Evolutionary conservation across 2,888 invertebrate species (phyloP).

Genomic region (Acleris holmiana): DNA sequence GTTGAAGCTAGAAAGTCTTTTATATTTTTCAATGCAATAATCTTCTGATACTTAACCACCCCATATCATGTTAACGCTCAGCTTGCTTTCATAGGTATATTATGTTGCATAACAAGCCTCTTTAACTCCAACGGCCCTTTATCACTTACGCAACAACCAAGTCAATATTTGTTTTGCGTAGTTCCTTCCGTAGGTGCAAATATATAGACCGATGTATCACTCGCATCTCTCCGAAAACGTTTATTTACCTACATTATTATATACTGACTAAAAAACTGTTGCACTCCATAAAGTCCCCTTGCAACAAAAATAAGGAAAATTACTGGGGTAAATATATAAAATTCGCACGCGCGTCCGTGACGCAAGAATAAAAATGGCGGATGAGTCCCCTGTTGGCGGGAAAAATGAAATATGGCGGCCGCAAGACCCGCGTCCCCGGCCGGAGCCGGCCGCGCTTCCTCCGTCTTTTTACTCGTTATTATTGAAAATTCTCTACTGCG

Average conservation of each 20-base stretch:
- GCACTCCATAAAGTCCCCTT: conserved; percentile 27
- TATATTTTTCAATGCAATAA: no score
- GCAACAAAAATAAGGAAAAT: conserved; percentile 33
- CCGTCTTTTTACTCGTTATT: conserved; percentile 41
- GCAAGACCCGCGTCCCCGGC: conserved; percentile 48
- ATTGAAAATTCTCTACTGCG: conserved; percentile 40
- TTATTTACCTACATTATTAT: conserved; percentile 32
- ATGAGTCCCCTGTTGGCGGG: conserved; percentile 60
- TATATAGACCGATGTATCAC: conserved; percentile 28
- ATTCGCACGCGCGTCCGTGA: conserved; percentile 52
- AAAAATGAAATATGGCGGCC: conserved; percentile 71
- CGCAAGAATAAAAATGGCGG: conserved; percentile 64
- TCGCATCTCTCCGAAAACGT: conserved; percentile 22
- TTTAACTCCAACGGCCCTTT: conserved; percentile 3
- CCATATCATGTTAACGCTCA: no score
- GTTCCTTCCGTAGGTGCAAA: conserved; percentile 15
- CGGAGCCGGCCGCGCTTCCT: conserved; percentile 22
- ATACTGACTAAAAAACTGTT: conserved; percentile 31
- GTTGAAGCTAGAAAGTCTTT: no score
- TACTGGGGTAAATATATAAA: conserved; percentile 50
- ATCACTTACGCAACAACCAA: conserved; percentile 19
- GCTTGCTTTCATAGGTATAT: no score
- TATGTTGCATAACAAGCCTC: neutral
- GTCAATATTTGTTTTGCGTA: conserved; percentile 24
- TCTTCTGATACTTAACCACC: no score